phyloP scores from a whole-genome alignment of 2,797 vertebrate genomes.

The Sphenodon punctatus region DNA sequence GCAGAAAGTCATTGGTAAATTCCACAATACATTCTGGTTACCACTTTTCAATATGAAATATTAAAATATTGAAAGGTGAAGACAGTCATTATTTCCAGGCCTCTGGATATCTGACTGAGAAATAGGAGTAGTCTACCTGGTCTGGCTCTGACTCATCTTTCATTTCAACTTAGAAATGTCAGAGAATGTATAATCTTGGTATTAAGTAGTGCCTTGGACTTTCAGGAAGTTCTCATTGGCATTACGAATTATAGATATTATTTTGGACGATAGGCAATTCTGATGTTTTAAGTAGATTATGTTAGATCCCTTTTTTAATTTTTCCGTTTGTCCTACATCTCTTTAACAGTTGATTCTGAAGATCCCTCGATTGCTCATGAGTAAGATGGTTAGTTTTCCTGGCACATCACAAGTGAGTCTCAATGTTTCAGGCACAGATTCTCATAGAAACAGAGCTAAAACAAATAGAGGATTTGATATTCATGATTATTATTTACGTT shows the following conservation, averaged over 20 bases:
- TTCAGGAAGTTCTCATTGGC: not conserved
- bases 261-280: no score
- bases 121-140: not conserved
- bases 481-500: no score
- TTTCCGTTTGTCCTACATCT: no score
- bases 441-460: no score
- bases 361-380: not conserved
- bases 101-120: not conserved
- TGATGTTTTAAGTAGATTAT: no score
- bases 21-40: not conserved
- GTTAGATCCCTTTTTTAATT: no score
- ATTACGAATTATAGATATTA: not conserved
- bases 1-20: not conserved
- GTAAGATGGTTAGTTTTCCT: not conserved
- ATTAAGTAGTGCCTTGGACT: not conserved
- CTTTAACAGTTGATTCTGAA: not conserved
- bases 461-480: no score
- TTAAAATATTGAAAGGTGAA: not conserved
- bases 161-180: not conserved
- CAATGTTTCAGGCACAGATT: no score
- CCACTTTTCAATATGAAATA: not conserved
- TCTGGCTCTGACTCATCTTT: not conserved
- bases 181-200: fast-evolving
- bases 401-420: no score
- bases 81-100: not conserved